Conservation (phyloP, 2,797 vertebrate species). For the Florisuga fusca region DNA sequence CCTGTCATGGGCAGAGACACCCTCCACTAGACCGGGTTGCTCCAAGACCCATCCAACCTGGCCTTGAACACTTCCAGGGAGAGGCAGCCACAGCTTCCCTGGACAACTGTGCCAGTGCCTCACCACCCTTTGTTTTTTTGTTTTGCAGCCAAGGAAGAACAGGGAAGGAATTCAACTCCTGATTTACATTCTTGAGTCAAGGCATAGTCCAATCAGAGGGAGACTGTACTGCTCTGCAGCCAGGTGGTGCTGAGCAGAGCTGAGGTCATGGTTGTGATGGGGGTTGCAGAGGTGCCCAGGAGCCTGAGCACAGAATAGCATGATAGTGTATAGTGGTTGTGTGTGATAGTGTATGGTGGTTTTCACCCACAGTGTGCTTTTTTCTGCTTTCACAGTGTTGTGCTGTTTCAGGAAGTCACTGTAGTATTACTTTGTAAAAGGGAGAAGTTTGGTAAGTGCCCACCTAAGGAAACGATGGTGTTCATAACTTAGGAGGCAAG, state of each 20-base stretch:
- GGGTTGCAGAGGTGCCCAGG: background rate
- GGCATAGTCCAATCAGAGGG: background rate
- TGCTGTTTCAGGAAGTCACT: background rate
- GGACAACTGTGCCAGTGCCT: no score
- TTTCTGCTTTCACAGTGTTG: rapidly evolving
- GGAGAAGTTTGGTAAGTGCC: background rate
- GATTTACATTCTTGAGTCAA: background rate
- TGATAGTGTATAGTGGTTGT: background rate
- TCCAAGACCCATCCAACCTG: no score
- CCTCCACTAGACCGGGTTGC: no score
- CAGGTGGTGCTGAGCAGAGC: background rate
- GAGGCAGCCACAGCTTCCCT: no score
- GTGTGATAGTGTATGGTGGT: background rate
- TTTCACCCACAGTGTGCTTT: background rate
- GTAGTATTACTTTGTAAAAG: background rate
- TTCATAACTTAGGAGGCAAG: background rate
- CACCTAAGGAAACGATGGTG: background rate
- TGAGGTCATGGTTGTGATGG: rapidly evolving
- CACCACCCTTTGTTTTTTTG: background rate
- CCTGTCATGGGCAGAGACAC: no score
- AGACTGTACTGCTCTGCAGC: background rate
- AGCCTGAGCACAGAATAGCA: background rate
- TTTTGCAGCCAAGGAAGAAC: background rate
- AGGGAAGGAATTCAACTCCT: background rate
- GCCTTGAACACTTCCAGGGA: no score